Base-by-base conservation (phyloP, 2,888 invertebrate species). In the Oscheius onirici region DNA sequence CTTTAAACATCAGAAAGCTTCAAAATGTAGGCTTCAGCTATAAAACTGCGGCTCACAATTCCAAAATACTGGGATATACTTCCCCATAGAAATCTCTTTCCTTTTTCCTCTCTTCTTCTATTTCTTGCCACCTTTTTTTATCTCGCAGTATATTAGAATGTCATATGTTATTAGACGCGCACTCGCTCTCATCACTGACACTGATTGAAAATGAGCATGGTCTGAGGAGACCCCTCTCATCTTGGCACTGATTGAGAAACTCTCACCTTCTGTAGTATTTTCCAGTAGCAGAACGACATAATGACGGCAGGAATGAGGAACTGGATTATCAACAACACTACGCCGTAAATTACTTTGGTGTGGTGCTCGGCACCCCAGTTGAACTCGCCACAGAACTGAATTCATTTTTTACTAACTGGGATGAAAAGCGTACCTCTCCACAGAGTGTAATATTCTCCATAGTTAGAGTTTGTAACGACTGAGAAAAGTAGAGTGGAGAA, bases 201-300 rank as follows among this genome's bases (percentile, higher is more conserved):
- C 63, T 63, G 63, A 63, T 63, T 63, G 63, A 63, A 63, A 63
- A 63, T 63, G 63, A 63, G 63, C 63, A 63, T 63, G 63, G 63
- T 63, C 63, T 24, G 46, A 20, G 20, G 60, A 20, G 54, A 6
- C 44, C 15, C 61, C 28, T 46, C 26, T 13, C 17, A 49, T 26
- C 28, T 63, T 41, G 41, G 40, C 58, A 55, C 34, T 34, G 34
- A 34, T 34, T 34, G 0, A 6, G 34, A 34, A 34, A 8, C 44
- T 63, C 15, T n/a, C n/a, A 83, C 86, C 78, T 86, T 86, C 71
- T 86, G 86, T 8, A 86, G 72, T 40, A 86, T 86, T 73, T 84
- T 87, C 85, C 83, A 86, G 65, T 86, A 86, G 71, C 86, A 87
- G 63, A 84, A 85, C 2, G 84, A 78, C 83, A 86, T 86, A 41